Evolutionary conservation across 35 echinoderm and acorn worm species (phyloP).

Genomic region (Lytechinus variegatus): DNA sequence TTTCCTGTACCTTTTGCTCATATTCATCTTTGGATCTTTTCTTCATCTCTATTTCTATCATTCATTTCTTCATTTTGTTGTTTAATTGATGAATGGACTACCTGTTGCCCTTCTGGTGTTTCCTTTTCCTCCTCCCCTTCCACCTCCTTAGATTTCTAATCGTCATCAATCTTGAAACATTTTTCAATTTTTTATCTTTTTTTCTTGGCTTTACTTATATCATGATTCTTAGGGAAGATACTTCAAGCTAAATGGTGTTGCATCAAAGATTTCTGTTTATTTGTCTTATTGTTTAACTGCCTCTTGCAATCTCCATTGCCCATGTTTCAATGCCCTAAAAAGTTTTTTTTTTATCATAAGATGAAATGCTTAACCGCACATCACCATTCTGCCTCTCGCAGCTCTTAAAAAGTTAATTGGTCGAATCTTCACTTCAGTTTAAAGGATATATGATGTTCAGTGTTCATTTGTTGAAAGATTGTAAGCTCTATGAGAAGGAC

Average conservation of each 20-base stretch:
- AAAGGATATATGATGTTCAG: no score
- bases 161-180: slow-evolving; percentile 40
- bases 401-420: neutral
- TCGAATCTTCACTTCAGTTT: no score
- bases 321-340: neutral
- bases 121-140: slow-evolving; percentile 39
- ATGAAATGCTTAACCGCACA: neutral
- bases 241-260: neutral
- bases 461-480: no score
- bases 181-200: neutral
- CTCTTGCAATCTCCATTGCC: neutral
- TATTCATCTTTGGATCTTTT: slow-evolving; percentile 27
- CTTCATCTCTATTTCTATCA: neutral
- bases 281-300: neutral
- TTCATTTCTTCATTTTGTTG: slow-evolving; percentile 47
- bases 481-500: no score
- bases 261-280: neutral
- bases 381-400: neutral
- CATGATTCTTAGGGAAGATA: slow-evolving; percentile 1
- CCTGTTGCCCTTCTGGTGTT: slow-evolving; percentile 50
- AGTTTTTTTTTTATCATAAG: neutral
- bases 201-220: neutral
- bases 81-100: slow-evolving; percentile 56
- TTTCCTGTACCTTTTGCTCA: slow-evolving; percentile 46
- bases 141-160: slow-evolving; percentile 17